A percentile compares a stretch with the other conserved stretches of the same genome.
Evolutionary conservation across 2,113 vertebrate genomes (phyloP).

Genomic region (Cheilinus undulatus): DNA sequence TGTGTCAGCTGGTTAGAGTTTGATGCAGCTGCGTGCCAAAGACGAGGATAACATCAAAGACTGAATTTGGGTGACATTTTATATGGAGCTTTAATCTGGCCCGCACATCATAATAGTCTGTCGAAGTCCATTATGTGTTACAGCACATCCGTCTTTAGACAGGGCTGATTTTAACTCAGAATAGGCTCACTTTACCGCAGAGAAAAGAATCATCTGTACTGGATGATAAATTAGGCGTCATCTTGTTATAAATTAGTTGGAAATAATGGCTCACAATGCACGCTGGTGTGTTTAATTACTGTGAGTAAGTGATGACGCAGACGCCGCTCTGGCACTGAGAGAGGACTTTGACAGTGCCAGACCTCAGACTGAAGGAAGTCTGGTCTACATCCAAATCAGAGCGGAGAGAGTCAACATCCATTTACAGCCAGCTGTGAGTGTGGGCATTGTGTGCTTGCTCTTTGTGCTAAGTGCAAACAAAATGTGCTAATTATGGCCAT

Average conservation of each 20-base stretch:
- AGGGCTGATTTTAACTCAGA: constrained; percentile 33
- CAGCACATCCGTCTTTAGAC: constrained; percentile 32
- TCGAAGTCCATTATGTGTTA: constrained; percentile 36
- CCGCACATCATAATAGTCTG: constrained; percentile 64
- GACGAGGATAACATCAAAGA: constrained; percentile 67
- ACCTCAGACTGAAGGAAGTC: constrained; percentile 15
- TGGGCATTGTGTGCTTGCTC: not conserved
- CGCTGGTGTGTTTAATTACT: constrained; percentile 33
- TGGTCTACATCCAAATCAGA: constrained; percentile 35
- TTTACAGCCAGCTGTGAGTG: not conserved
- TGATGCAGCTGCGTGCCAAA: constrained; percentile 45
- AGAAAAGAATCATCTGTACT: constrained; percentile 12
- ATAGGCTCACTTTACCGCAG: constrained; percentile 5
- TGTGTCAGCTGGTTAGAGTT: constrained; percentile 51
- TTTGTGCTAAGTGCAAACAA: not conserved
- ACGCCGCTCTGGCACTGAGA: constrained; percentile 19
- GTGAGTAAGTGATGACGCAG: constrained; percentile 33
- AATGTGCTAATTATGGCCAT: not conserved
- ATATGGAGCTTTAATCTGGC: constrained; percentile 60
- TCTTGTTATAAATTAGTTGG: constrained; percentile 28
- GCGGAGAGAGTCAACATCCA: constrained; percentile 13
- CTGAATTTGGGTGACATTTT: constrained; percentile 54
- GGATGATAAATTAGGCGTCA: constrained; percentile 26
- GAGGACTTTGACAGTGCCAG: constrained; percentile 16
- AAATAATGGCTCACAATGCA: constrained; percentile 32